Evolutionary conservation across 2,797 vertebrate species (phyloP).

Genomic region (Argya squamiceps): DNA sequence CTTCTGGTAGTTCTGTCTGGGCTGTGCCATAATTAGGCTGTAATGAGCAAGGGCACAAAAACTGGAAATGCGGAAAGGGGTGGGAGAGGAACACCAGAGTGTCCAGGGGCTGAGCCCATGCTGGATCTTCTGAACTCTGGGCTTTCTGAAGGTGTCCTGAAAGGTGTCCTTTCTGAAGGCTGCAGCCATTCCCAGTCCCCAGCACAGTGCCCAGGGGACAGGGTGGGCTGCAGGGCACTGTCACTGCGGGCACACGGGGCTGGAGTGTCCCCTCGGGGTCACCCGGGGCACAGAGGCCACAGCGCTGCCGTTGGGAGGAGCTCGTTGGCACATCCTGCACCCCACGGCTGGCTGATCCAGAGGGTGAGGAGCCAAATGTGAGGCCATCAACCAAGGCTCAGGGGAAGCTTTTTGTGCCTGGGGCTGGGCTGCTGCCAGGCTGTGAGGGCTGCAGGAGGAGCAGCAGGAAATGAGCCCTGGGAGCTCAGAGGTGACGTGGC

Average conservation of each 20-base stretch:
- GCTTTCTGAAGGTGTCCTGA: background rate
- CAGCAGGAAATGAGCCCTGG: accelerated
- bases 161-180: too few species aligned
- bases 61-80: background rate
- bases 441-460: accelerated
- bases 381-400: accelerated
- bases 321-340: background rate
- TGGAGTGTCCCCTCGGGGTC: background rate
- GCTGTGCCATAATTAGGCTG: background rate
- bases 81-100: background rate
- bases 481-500: accelerated
- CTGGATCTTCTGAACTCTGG: accelerated
- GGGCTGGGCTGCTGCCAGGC: background rate
- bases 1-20: background rate
- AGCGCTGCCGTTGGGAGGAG: accelerated
- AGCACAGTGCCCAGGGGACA: accelerated
- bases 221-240: background rate
- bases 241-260: accelerated
- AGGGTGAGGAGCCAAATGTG: accelerated
- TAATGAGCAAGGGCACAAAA: background rate
- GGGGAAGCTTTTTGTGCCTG: accelerated
- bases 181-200: accelerated
- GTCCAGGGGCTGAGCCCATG: accelerated
- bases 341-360: accelerated
- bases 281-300: background rate